These are phyloP conservation scores for Pipistrellus pygmaeus DNA, from an alignment of 2,797 vertebrate species.

Conservation along the genomic window DNA sequence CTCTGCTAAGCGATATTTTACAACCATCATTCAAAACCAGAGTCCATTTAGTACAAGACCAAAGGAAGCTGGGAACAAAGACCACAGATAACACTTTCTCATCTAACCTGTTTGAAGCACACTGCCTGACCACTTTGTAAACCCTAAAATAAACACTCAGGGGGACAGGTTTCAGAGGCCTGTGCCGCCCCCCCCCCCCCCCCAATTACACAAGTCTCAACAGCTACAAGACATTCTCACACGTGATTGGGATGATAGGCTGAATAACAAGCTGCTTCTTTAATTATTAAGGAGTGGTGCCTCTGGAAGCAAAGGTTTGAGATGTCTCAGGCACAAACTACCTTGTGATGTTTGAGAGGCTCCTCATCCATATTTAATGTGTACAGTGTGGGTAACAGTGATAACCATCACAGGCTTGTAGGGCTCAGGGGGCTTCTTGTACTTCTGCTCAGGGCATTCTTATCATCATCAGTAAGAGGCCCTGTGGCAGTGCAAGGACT, in stretches of 20 bases:
- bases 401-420: neutral
- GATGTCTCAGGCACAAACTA: neutral
- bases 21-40: neutral
- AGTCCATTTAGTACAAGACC: neutral
- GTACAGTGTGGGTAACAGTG: neutral
- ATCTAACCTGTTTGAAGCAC: neutral
- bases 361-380: neutral
- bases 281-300: neutral
- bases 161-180: neutral
- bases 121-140: neutral
- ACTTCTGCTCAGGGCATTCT: fast-evolving
- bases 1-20: neutral
- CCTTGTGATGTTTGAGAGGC: neutral
- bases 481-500: neutral
- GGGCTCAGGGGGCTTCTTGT: fast-evolving
- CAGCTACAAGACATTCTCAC: neutral
- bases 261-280: neutral
- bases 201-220: neutral
- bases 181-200: neutral
- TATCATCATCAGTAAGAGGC: fast-evolving
- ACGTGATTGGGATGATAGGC: neutral
- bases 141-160: neutral
- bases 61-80: neutral
- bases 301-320: neutral
- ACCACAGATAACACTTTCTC: neutral